Percentiles rank a stretch among this genome's conserved stretches.
Conservation (phyloP, 2,797 vertebrate genomes). For the Xiphorhynchus erythropygius region DNA sequence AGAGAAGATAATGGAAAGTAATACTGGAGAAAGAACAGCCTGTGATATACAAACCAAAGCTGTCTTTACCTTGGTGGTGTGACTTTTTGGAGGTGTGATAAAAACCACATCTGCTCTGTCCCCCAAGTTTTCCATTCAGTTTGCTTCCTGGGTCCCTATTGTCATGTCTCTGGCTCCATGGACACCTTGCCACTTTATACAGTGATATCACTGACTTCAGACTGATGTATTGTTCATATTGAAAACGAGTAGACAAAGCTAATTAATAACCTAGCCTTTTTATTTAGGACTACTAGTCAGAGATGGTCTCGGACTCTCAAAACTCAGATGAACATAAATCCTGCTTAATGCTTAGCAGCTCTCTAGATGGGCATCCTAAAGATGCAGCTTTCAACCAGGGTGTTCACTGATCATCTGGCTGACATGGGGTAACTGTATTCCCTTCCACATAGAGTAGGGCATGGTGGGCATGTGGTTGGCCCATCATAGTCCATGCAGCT, state of each 20-base stretch:
- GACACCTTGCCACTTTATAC: background rate
- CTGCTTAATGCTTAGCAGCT: background rate
- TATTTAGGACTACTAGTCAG: background rate
- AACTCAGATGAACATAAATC: background rate
- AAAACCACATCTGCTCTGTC: background rate
- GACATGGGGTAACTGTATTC: background rate
- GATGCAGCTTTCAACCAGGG: background rate
- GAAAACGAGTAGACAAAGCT: background rate
- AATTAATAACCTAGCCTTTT: background rate
- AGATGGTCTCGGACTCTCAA: background rate
- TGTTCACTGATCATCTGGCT: background rate
- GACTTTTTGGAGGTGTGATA: background rate
- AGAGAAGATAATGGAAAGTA: constrained; percentile 1
- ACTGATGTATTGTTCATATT: background rate
- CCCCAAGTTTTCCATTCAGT: background rate
- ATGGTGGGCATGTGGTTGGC: background rate
- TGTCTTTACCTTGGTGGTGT: background rate
- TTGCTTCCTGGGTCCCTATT: background rate
- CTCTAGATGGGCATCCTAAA: background rate
- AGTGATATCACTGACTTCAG: background rate
- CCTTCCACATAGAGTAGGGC: background rate
- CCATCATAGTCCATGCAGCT: background rate
- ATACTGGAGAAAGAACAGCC: constrained; percentile 7
- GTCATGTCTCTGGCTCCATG: background rate
- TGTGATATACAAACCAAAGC: background rate